A percentile compares a stretch with the other conserved stretches of the same genome.
phyloP scores from a whole-genome alignment of 1,140 invertebrate species.

The Hormaphis cornu region DNA sequence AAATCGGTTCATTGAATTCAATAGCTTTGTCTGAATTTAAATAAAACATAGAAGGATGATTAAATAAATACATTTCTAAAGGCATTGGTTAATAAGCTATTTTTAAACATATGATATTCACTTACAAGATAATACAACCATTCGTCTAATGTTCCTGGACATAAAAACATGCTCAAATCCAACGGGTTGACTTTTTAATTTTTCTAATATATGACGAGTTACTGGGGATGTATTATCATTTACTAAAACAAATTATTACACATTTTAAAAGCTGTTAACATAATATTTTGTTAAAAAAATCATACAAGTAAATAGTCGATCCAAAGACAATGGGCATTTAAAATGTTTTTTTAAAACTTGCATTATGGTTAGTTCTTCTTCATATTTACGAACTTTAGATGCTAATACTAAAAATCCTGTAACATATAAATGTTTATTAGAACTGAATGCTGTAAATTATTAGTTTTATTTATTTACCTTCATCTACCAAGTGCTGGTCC shows the following conservation, averaged over 20 bases:
- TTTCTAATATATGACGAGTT: conserved; percentile 60
- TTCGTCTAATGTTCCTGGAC: conserved; percentile 82
- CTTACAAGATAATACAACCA: conserved; percentile 76
- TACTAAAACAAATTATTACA: conserved; percentile 30
- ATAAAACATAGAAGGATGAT: conserved; percentile 27
- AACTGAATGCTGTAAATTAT: background rate
- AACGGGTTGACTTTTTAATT: conserved; percentile 46
- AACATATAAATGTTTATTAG: conserved; percentile 36
- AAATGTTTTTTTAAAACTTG: conserved; percentile 76
- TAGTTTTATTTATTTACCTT: conserved; percentile 49
- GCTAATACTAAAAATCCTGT: conserved; percentile 79
- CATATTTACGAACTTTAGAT: conserved; percentile 76
- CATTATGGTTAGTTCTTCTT: conserved; percentile 67
- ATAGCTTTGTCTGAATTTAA: conserved; percentile 65
- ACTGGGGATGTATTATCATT: conserved; percentile 57
- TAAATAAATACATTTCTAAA: background rate
- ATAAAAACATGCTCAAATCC: conserved; percentile 78
- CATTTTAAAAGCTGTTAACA: background rate
- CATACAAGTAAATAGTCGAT: conserved; percentile 63
- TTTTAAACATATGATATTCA: background rate
- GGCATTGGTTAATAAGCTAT: background rate
- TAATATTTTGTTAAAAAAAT: background rate
- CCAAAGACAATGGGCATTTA: conserved; percentile 62
- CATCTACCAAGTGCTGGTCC: conserved; percentile 94
- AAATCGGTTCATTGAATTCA: conserved; percentile 84